Evolutionary conservation across 2,888 invertebrate genomes (phyloP).

Genomic region (Ectemnius lituratus): DNA sequence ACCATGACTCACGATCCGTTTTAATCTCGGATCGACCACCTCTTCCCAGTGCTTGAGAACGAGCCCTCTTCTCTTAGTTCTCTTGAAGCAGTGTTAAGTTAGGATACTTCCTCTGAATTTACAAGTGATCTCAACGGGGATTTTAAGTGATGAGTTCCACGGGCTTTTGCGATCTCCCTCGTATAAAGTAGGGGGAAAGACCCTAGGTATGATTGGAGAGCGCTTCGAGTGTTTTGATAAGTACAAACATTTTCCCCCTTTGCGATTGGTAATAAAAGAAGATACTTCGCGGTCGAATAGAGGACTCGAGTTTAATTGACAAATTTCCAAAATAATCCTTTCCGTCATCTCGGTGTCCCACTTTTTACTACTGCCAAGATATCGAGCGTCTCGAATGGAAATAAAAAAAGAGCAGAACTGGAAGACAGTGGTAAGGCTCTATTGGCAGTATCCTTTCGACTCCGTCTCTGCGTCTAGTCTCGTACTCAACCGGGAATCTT

Average conservation of each 20-base stretch:
- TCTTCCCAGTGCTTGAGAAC: background rate
- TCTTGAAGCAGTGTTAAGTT: background rate
- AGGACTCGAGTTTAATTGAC: too few relatives aligned
- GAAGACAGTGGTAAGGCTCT: constrained; percentile 38
- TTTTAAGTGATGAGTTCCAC: too few relatives aligned
- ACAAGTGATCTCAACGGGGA: background rate
- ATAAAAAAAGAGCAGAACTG: constrained; percentile 45
- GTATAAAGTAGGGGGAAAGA: too few relatives aligned
- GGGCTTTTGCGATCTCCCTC: too few relatives aligned
- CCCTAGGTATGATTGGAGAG: too few relatives aligned
- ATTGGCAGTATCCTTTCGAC: constrained; percentile 38
- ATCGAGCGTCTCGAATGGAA: background rate
- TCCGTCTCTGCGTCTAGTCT: constrained; percentile 33
- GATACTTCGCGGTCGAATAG: too few relatives aligned
- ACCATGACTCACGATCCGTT: background rate
- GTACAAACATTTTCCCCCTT: too few relatives aligned
- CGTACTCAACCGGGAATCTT: constrained; percentile 43
- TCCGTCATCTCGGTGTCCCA: too few relatives aligned
- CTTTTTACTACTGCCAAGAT: too few relatives aligned
- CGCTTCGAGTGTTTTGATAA: too few relatives aligned
- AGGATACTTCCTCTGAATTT: background rate
- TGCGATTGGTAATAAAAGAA: too few relatives aligned
- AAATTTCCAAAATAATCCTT: too few relatives aligned
- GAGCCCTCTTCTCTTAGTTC: background rate
- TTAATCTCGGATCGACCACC: background rate